These are phyloP conservation scores for Selene dorsalis DNA, from an alignment of 2,797 vertebrate genomes.

Conservation along the genomic window DNA sequence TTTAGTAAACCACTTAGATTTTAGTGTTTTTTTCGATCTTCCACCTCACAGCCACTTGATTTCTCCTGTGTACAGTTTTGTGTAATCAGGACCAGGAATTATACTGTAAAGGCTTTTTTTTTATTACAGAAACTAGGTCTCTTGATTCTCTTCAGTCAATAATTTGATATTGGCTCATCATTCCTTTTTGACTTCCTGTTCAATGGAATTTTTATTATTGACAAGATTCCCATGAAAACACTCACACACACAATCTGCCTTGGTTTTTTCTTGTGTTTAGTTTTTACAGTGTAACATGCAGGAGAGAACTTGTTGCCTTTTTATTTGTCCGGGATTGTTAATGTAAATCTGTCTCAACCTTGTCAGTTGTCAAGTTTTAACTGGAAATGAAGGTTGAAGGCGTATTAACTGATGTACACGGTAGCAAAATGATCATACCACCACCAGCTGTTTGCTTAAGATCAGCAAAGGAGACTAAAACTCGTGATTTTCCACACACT, in stretches of 20 bases:
- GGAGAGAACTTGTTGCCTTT: background rate
- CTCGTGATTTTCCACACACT: background rate
- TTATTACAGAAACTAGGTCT: slow-evolving; percentile 7
- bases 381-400: background rate
- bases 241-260: background rate
- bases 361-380: background rate
- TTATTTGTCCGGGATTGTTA: background rate
- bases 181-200: slow-evolving; percentile 35
- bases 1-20: slow-evolving; percentile 33
- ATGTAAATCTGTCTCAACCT: background rate
- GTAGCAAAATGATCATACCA: background rate
- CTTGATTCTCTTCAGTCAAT: background rate
- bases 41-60: slow-evolving; percentile 15
- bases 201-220: slow-evolving; percentile 33
- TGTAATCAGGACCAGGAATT: slow-evolving; percentile 29
- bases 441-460: background rate
- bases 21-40: background rate
- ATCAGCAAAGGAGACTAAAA: background rate
- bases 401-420: background rate
- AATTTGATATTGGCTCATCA: background rate
- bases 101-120: slow-evolving; percentile 32
- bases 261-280: background rate
- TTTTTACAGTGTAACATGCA: slow-evolving; percentile 16
- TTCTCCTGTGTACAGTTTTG: slow-evolving; percentile 31
- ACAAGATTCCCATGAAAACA: slow-evolving; percentile 6